A percentile compares a stretch with the other conserved stretches of the same genome.
These are phyloP conservation scores for Drosophila tropicalis DNA, from an alignment of 1,140 invertebrate genomes.

Conservation along the genomic window DNA sequence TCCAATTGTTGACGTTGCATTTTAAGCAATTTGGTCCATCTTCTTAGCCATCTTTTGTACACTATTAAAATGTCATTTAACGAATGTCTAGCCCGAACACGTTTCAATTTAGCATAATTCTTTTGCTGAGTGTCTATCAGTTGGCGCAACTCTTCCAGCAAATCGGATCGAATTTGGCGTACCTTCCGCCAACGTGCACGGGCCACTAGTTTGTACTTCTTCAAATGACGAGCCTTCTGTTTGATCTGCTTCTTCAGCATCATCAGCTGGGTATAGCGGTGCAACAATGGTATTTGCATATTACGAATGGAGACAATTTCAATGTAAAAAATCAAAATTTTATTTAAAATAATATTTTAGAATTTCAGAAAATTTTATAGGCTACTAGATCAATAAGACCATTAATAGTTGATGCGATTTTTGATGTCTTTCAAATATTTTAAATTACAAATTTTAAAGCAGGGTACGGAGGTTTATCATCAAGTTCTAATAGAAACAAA, in stretches of 20 bases:
- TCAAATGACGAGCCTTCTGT: slow-evolving; percentile 30
- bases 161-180: slow-evolving; percentile 17
- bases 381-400: neutral
- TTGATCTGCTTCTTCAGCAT: slow-evolving; percentile 37
- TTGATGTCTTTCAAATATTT: too few relatives aligned
- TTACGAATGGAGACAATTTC: neutral
- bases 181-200: slow-evolving; percentile 15
- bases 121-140: slow-evolving; percentile 12
- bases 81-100: neutral
- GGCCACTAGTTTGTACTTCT: neutral
- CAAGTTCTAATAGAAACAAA: too few relatives aligned
- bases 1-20: slow-evolving; percentile 13
- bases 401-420: too few relatives aligned
- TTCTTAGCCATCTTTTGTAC: slow-evolving; percentile 30
- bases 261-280: slow-evolving; percentile 35
- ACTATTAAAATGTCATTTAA: slow-evolving; percentile 5
- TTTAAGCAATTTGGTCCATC: slow-evolving; percentile 23
- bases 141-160: slow-evolving; percentile 14
- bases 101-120: neutral
- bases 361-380: neutral
- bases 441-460: too few relatives aligned
- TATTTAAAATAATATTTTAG: neutral
- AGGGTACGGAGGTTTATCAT: too few relatives aligned
- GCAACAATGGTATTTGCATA: slow-evolving; percentile 33
- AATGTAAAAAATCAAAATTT: neutral